These are phyloP conservation scores for Ictidomys tridecemlineatus DNA, from an alignment of 2,113 vertebrate species.

Conservation along the genomic window DNA sequence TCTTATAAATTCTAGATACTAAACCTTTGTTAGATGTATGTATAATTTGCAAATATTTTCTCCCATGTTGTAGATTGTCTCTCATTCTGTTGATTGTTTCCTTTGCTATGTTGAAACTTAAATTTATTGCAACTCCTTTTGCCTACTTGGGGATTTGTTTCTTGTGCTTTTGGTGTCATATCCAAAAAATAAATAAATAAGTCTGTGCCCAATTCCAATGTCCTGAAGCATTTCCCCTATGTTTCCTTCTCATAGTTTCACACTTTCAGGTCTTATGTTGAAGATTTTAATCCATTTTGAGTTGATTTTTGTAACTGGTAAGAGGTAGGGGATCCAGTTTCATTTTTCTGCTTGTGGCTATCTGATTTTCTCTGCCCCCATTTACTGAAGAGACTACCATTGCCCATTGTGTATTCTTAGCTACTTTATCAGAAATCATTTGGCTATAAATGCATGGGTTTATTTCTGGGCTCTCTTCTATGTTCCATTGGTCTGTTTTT, in stretches of 20 bases:
- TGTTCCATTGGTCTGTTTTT: neutral
- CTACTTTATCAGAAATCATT: neutral
- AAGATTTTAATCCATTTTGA: neutral
- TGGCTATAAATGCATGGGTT: neutral
- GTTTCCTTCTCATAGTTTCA: neutral
- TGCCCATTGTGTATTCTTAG: neutral
- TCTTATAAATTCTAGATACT: neutral
- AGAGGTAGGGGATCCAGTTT: neutral
- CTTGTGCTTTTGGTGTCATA: neutral
- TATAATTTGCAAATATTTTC: neutral
- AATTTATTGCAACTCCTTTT: neutral
- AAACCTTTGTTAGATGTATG: neutral
- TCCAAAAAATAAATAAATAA: neutral
- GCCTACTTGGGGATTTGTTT: neutral
- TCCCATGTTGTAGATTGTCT: neutral
- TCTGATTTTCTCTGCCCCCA: neutral
- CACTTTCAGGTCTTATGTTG: neutral
- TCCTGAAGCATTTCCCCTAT: neutral
- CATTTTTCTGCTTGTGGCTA: neutral
- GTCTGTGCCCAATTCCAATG: neutral
- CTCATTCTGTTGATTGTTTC: neutral
- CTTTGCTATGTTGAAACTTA: neutral
- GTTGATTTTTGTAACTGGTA: neutral
- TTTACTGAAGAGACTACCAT: neutral
- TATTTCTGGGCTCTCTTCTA: neutral